Conservation (phyloP, 1,140 invertebrate species). For the Tribolium castaneum region DNA sequence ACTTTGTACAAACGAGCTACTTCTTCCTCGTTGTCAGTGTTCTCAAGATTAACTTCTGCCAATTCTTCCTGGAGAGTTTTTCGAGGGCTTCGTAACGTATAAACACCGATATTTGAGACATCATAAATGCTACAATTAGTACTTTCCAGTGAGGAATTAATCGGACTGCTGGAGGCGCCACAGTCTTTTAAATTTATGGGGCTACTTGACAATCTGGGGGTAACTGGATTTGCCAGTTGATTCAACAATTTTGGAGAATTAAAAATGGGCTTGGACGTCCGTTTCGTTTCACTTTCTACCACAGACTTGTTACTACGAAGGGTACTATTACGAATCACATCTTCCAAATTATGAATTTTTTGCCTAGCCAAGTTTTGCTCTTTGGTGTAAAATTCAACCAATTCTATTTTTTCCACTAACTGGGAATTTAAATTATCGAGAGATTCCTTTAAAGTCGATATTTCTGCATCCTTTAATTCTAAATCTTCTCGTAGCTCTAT, state of each 20-base stretch:
- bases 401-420: slow-evolving; percentile 44
- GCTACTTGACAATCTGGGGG: neutral
- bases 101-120: neutral
- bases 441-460: neutral
- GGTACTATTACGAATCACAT: neutral
- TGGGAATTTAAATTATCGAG: slow-evolving; percentile 25
- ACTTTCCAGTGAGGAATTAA: neutral
- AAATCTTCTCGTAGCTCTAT: neutral
- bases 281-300: neutral
- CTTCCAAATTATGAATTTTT: neutral
- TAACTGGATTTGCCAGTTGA: neutral
- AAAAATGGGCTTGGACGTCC: neutral
- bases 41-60: neutral
- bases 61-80: slow-evolving; percentile 3
- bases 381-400: neutral
- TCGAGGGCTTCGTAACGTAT: neutral
- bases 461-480: neutral
- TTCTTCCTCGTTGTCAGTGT: neutral
- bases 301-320: neutral
- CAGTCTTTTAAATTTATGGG: neutral
- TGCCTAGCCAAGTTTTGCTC: neutral
- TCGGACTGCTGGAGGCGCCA: neutral
- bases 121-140: neutral
- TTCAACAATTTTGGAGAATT: slow-evolving; percentile 5
- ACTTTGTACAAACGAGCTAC: slow-evolving; percentile 7